These are phyloP conservation scores for Verasper variegatus DNA, from an alignment of 2,113 vertebrate genomes.

Conservation along the genomic window DNA sequence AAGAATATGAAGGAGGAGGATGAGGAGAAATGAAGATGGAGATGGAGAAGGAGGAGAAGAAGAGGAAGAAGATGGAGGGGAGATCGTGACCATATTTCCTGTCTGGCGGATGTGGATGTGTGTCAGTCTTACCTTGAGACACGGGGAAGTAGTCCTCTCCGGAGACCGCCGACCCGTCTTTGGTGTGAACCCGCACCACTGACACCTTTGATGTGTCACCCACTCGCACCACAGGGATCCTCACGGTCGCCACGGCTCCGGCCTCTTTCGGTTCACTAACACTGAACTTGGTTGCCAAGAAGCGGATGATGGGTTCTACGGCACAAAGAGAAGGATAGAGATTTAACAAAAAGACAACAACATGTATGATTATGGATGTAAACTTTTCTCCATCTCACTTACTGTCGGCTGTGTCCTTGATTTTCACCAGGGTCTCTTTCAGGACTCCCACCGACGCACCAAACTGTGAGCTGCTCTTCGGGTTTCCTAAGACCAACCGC, in stretches of 20 bases:
- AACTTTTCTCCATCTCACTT: slow-evolving; percentile 70
- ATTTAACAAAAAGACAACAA: neutral
- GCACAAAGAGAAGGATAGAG: slow-evolving; percentile 2
- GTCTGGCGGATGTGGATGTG: neutral
- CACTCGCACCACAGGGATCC: slow-evolving; percentile 89
- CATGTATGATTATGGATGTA: no score
- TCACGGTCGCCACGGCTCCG: slow-evolving; percentile 82
- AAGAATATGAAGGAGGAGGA: neutral
- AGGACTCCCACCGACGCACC: slow-evolving; percentile 90
- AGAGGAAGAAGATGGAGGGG: no score
- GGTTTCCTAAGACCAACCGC: slow-evolving; percentile 89
- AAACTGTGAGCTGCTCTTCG: slow-evolving; percentile 87
- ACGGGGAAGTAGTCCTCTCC: slow-evolving; percentile 94
- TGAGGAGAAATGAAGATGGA: no score
- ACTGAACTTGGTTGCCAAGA: slow-evolving; percentile 82
- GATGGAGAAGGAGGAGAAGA: no score
- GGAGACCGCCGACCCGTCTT: slow-evolving; percentile 93
- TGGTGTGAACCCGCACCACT: slow-evolving; percentile 93
- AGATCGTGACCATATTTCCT: no score
- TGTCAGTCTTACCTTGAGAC: slow-evolving; percentile 86
- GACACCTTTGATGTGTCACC: slow-evolving; percentile 93
- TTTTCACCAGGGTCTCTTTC: slow-evolving; percentile 90
- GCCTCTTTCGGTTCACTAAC: slow-evolving; percentile 88
- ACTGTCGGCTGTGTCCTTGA: slow-evolving; percentile 91
- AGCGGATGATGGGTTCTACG: slow-evolving; percentile 81